Evolutionary conservation across 2,888 invertebrate species (phyloP).

Genomic region (Anthrax anthrax): DNA sequence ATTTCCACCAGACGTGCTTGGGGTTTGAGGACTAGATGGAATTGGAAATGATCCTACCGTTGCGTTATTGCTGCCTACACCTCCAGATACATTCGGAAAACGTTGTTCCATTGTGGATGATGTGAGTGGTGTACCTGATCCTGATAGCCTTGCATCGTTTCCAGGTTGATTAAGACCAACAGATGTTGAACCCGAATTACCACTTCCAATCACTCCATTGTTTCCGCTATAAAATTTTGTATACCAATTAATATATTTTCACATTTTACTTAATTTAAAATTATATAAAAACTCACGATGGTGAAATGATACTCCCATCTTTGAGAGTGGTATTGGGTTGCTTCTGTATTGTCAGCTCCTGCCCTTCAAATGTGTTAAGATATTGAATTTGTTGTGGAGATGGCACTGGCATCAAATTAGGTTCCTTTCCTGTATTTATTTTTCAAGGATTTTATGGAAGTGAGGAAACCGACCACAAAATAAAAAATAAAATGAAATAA

Average conservation of each 20-base stretch:
- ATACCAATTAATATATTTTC: slow-evolving; percentile 6
- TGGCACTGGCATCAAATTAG: slow-evolving; percentile 88
- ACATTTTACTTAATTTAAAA: neutral
- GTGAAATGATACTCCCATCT: slow-evolving; percentile 38
- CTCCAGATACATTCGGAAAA: slow-evolving; percentile 36
- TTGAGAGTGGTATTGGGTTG: slow-evolving; percentile 78
- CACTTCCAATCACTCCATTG: slow-evolving; percentile 9
- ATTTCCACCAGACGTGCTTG: slow-evolving; percentile 4
- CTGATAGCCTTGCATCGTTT: slow-evolving; percentile 27
- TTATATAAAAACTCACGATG: slow-evolving; percentile 41
- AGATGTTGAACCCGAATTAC: slow-evolving; percentile 13
- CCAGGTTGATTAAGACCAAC: slow-evolving; percentile 27
- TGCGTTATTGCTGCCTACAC: slow-evolving; percentile 20
- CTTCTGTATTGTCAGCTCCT: slow-evolving; percentile 91
- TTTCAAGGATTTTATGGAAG: neutral
- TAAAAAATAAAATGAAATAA: neutral
- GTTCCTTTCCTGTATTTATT: slow-evolving; percentile 48
- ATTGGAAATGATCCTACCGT: slow-evolving; percentile 29
- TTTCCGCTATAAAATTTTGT: slow-evolving; percentile 1
- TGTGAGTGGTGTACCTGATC: slow-evolving; percentile 33
- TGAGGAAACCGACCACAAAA: neutral
- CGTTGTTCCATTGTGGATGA: slow-evolving; percentile 16
- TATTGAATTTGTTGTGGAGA: slow-evolving; percentile 94
- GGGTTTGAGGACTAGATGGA: slow-evolving; percentile 36
- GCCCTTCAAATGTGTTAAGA: slow-evolving; percentile 89